A percentile compares a stretch with the other conserved stretches of the same genome.
Conservation (phyloP, 2,888 invertebrate genomes). For the Drosophila pegasa region DNA sequence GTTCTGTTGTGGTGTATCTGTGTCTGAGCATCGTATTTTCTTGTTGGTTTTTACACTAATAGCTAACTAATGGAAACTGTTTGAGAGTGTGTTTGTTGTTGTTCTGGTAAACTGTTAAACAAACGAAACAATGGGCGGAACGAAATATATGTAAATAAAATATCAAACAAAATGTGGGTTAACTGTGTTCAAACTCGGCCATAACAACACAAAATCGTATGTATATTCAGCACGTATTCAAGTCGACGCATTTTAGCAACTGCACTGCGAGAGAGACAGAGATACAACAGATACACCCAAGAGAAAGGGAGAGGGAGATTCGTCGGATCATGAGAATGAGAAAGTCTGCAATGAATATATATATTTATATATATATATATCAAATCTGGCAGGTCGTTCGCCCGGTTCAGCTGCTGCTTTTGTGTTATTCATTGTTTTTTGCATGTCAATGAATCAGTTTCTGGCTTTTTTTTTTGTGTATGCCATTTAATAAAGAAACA, state of each 20-base stretch:
- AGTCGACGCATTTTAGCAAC: constrained; percentile 14
- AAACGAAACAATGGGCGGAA: constrained; percentile 30
- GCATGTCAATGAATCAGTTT: constrained; percentile 71
- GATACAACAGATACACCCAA: neutral
- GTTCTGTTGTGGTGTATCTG: constrained; percentile 58
- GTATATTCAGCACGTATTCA: constrained; percentile 18
- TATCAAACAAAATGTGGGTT: constrained; percentile 17
- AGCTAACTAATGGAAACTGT: constrained; percentile 55
- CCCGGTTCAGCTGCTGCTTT: constrained; percentile 40
- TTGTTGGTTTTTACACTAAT: constrained; percentile 48
- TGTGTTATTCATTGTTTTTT: constrained; percentile 43
- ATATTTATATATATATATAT: constrained; percentile 14
- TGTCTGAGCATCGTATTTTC: constrained; percentile 49
- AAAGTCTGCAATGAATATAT: constrained; percentile 1
- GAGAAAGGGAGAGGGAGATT: neutral
- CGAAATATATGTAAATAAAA: neutral
- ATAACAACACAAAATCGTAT: constrained; percentile 16
- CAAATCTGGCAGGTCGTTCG: constrained; percentile 37
- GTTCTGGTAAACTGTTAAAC: constrained; percentile 24
- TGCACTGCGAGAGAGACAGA: constrained; percentile 7
- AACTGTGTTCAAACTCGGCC: constrained; percentile 6
- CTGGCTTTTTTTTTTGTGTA: constrained; percentile 42
- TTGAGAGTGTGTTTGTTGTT: constrained; percentile 27
- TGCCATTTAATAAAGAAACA: constrained; percentile 24
- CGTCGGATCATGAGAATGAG: neutral